Evolutionary conservation across 2,113 vertebrate species (phyloP), one percentile per base, ranked within the genome.

Genomic region (Dendrocopos noguchii): DNA sequence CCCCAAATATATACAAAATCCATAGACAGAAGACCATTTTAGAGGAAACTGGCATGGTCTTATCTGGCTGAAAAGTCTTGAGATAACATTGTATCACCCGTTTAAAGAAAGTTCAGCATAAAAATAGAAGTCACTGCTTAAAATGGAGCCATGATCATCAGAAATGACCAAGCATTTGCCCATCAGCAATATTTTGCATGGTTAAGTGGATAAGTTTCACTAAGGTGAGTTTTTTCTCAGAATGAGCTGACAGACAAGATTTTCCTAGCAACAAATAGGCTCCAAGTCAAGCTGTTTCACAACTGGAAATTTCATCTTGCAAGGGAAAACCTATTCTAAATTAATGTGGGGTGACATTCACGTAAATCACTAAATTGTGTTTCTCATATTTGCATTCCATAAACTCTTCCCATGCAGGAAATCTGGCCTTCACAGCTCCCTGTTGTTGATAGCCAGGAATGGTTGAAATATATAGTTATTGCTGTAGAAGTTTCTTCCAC

Each of bases 11-110:
- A 39, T 42, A 67, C 29, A 67, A 90, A 94, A 82, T 52, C 28
- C 36, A 57, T 2, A 82, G 75, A 82, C 31, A 79, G 74, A 84
- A 72, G 55, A 82, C 29, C 42, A 21, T 70, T 89, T 91, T 36
- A 82, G 56, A 85, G 71, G 75, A 91, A 94, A 82, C 39, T 77
- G 78, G 59, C 20, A 19, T 77, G 75, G 72, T 71, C 78, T 95
- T 84, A 89, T 91, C 81, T 67, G 47, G 16, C 52, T 86, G 76
- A 90, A 91, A 88, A 70, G 47, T 86, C 80, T 72, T 87, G 75
- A 94, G 91, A 95, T 96, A 94, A 94, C 84, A 95, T 93, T 92
- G 64, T 95, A 64, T 67, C 81, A 87, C 80, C 53, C 74, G 22
- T 7, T 39, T 53, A 89, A 56, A 92, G 60, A 94, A 96, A 91